phyloP scores from a whole-genome alignment of 2,888 invertebrate genomes.

The Protonemura montana region DNA sequence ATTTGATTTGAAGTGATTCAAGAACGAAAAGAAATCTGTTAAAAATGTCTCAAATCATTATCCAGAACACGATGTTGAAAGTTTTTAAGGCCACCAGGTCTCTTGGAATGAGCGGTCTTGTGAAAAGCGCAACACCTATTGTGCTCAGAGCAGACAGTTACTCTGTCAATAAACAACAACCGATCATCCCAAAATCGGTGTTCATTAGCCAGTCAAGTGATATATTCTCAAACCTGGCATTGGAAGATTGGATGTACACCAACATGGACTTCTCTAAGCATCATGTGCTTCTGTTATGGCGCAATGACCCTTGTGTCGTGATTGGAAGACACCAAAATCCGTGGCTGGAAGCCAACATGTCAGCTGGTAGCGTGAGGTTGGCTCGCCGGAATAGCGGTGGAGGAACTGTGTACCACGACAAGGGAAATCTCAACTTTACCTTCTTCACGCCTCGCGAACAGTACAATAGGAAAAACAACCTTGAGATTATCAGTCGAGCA shows the following conservation, averaged over 20 bases:
- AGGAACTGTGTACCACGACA: conserved; percentile 96
- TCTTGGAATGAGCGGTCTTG: not conserved
- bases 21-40: not conserved
- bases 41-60: conserved; percentile 42
- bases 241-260: conserved; percentile 95
- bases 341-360: conserved; percentile 87
- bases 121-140: conserved; percentile 15
- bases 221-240: conserved; percentile 90
- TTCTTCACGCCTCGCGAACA: conserved; percentile 85
- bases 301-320: conserved; percentile 93
- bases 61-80: not conserved
- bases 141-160: conserved; percentile 13
- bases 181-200: conserved; percentile 77
- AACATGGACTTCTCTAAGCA: conserved; percentile 84
- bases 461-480: conserved; percentile 87
- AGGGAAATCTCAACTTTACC: conserved; percentile 90
- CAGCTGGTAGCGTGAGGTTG: conserved; percentile 73
- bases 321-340: conserved; percentile 97
- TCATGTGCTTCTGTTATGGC: conserved; percentile 90
- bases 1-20: not conserved
- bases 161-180: conserved; percentile 12
- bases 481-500: conserved; percentile 84
- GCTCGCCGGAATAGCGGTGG: conserved; percentile 94
- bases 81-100: not conserved
- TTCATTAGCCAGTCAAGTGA: conserved; percentile 91